These are phyloP conservation scores for Subanguina moxae DNA, from an alignment of 1,140 invertebrate species.

Conservation along the genomic window DNA sequence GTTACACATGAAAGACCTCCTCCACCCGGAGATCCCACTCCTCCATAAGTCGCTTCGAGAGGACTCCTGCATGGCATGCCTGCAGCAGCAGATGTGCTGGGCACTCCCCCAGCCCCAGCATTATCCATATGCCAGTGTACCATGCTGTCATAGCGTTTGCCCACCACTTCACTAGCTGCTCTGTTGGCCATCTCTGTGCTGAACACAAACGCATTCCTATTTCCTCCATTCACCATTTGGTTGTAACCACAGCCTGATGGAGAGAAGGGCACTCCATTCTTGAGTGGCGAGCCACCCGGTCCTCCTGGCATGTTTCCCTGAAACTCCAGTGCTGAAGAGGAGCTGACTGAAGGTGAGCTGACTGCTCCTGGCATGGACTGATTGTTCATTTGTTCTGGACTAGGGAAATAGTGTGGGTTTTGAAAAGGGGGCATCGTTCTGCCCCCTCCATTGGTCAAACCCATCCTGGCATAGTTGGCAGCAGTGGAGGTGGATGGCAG, in stretches of 20 bases:
- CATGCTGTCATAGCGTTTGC: neutral
- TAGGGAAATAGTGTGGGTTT: neutral
- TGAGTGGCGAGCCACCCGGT: neutral
- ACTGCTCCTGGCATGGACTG: constrained; percentile 3
- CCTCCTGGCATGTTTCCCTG: neutral
- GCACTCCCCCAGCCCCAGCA: too few species aligned
- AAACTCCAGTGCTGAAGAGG: neutral
- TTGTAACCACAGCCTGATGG: neutral
- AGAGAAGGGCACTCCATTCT: neutral
- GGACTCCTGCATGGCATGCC: neutral
- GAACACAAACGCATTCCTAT: constrained; percentile 2
- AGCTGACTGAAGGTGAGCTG: neutral
- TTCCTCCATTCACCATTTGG: neutral
- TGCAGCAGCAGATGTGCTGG: neutral
- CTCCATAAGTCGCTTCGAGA: neutral
- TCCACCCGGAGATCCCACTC: neutral
- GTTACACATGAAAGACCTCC: neutral
- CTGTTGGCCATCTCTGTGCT: constrained; percentile 1
- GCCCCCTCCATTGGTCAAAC: neutral
- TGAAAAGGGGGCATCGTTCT: neutral
- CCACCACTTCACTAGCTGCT: neutral
- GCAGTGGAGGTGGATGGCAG: neutral
- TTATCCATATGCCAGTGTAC: neutral
- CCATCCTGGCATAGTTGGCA: neutral
- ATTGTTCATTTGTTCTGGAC: neutral